phyloP scores from a whole-genome alignment of 2,797 vertebrate species.

The Rhinatrema bivittatum region DNA sequence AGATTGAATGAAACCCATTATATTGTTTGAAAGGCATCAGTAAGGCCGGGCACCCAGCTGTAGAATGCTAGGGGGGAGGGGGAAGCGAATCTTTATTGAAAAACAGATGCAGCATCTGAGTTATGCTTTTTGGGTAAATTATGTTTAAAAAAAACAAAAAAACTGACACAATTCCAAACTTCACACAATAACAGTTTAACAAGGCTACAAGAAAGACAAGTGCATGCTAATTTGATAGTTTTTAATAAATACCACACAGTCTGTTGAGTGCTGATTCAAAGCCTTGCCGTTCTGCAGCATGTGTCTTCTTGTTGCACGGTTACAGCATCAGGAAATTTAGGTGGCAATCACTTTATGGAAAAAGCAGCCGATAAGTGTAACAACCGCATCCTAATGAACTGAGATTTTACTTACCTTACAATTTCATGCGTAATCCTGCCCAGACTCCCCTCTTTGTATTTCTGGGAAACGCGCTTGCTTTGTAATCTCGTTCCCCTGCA shows the following conservation, averaged over 20 bases:
- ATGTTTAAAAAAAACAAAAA: slow-evolving; percentile 28
- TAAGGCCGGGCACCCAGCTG: slow-evolving; percentile 39
- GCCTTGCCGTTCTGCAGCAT: slow-evolving; percentile 35
- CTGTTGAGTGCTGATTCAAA: slow-evolving; percentile 30
- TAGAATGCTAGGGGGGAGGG: slow-evolving; percentile 12
- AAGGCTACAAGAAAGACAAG: slow-evolving; percentile 41
- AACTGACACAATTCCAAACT: slow-evolving; percentile 51
- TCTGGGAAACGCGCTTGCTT: no score
- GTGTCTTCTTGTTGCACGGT: slow-evolving; percentile 28
- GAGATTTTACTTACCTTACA: slow-evolving; percentile 26
- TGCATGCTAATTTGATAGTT: slow-evolving; percentile 35
- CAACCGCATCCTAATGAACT: slow-evolving; percentile 2
- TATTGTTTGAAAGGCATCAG: slow-evolving; percentile 48
- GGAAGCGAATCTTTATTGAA: slow-evolving; percentile 15
- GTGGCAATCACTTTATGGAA: slow-evolving; percentile 42
- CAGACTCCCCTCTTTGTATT: slow-evolving; percentile 19
- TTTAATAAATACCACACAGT: slow-evolving; percentile 39
- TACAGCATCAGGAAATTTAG: slow-evolving; percentile 27
- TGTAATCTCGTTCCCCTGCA: slow-evolving; percentile 53
- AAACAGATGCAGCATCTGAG: slow-evolving; percentile 51
- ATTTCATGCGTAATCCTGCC: slow-evolving; percentile 9
- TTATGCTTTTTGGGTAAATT: slow-evolving; percentile 39
- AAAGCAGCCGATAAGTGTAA: slow-evolving; percentile 18
- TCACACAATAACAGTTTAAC: slow-evolving; percentile 42
- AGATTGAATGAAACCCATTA: slow-evolving; percentile 42